Evolutionary conservation across 2,113 vertebrate species (phyloP).

Genomic region (Nothoprocta perdicaria): DNA sequence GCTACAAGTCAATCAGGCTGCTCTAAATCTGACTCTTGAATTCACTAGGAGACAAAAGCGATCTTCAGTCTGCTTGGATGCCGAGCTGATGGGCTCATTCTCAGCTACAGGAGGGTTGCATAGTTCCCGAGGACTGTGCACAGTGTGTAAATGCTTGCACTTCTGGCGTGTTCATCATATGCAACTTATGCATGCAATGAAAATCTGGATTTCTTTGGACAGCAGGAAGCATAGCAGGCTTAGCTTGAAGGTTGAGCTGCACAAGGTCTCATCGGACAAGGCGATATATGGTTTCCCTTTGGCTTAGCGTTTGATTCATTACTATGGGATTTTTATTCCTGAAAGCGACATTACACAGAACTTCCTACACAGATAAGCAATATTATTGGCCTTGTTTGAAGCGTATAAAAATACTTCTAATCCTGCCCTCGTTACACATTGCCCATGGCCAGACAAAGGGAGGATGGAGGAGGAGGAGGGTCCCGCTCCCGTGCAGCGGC

Average conservation of each 20-base stretch:
- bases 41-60: slow-evolving; percentile 51
- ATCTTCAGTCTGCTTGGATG: slow-evolving; percentile 30
- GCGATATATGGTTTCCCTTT: not conserved
- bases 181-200: not conserved
- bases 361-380: slow-evolving; percentile 3
- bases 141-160: slow-evolving; percentile 18
- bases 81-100: not conserved
- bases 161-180: not conserved
- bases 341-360: slow-evolving; percentile 6
- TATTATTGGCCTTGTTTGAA: not conserved
- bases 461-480: not conserved
- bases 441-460: slow-evolving; percentile 8
- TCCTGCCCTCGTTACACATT: slow-evolving; percentile 3
- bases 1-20: slow-evolving; percentile 50
- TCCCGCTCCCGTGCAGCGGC: not conserved
- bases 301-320: not conserved
- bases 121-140: slow-evolving; percentile 14
- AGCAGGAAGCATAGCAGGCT: not conserved
- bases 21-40: slow-evolving; percentile 58
- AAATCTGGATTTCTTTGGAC: not conserved
- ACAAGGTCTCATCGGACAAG: not conserved
- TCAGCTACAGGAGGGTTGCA: slow-evolving; percentile 18
- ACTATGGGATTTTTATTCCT: not conserved
- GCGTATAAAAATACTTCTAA: not conserved
- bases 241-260: slow-evolving; percentile 32